phyloP scores from a whole-genome alignment of 2,113 vertebrate species.

The Hypanus sabinus region DNA sequence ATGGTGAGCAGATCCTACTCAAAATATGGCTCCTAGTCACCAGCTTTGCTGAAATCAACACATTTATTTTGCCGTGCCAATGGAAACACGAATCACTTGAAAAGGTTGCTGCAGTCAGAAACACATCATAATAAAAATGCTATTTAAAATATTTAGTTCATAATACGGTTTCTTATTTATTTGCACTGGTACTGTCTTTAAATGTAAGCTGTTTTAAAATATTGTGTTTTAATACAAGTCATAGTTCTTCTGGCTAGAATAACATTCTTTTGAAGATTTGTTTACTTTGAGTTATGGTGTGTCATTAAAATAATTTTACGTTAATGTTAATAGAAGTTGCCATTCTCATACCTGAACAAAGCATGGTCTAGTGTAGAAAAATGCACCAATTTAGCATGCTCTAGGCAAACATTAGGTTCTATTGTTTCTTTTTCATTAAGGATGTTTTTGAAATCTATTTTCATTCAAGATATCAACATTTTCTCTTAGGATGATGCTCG shows the following conservation, averaged over 20 bases:
- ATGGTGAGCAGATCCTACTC: not conserved
- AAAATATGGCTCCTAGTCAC: not conserved
- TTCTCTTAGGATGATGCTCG: constrained; percentile 83
- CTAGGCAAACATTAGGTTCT: not conserved
- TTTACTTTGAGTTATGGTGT: not conserved
- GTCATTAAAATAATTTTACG: too few relatives aligned
- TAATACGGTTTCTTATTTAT: not conserved
- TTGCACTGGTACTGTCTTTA: not conserved
- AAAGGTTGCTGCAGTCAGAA: not conserved
- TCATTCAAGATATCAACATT: not conserved
- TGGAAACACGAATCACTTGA: not conserved
- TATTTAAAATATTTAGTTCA: not conserved
- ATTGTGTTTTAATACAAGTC: not conserved
- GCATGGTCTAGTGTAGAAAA: not conserved
- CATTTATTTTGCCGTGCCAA: not conserved
- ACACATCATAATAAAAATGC: not conserved
- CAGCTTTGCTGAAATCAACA: not conserved
- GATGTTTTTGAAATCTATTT: not conserved
- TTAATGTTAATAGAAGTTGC: not conserved
- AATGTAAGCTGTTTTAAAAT: not conserved
- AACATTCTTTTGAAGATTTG: not conserved
- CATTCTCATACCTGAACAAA: not conserved
- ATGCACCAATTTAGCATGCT: not conserved
- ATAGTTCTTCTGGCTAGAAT: not conserved
- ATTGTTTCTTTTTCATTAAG: not conserved